A percentile compares a stretch with the other conserved stretches of the same genome.
These are phyloP conservation scores for Zosterops hypoxanthus DNA, from an alignment of 2,113 vertebrate species.

Conservation along the genomic window DNA sequence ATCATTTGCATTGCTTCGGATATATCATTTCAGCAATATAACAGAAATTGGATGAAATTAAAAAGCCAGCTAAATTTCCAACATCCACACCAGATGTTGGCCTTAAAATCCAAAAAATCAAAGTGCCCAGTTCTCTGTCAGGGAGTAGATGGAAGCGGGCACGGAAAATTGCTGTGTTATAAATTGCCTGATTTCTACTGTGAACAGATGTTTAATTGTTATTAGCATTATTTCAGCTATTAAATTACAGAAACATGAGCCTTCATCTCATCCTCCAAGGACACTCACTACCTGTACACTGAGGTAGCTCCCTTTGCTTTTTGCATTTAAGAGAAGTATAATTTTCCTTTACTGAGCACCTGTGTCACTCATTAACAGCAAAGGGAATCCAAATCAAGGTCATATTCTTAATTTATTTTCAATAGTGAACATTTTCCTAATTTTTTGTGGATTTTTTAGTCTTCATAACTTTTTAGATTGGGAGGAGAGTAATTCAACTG, in stretches of 20 bases:
- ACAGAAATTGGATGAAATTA: background rate
- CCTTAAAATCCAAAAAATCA: background rate
- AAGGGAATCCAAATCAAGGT: background rate
- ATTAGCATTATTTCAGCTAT: background rate
- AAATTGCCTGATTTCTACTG: background rate
- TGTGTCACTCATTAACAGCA: background rate
- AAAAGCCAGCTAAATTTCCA: background rate
- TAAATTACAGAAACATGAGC: background rate
- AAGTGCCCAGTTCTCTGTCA: background rate
- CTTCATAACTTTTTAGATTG: background rate
- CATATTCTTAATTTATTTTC: background rate
- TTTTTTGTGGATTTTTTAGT: background rate
- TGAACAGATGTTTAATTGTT: background rate
- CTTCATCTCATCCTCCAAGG: background rate
- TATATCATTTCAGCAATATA: background rate
- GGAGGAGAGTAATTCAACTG: background rate
- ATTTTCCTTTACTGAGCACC: background rate
- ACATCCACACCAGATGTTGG: background rate
- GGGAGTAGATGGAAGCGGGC: background rate
- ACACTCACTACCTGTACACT: background rate
- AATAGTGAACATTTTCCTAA: rapidly evolving
- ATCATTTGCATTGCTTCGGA: background rate
- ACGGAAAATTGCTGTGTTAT: background rate
- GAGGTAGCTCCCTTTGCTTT: background rate
- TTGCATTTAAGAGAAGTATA: background rate